Evolutionary conservation across 2,888 invertebrate species (phyloP).

Genomic region (Aphidius colemani): DNA sequence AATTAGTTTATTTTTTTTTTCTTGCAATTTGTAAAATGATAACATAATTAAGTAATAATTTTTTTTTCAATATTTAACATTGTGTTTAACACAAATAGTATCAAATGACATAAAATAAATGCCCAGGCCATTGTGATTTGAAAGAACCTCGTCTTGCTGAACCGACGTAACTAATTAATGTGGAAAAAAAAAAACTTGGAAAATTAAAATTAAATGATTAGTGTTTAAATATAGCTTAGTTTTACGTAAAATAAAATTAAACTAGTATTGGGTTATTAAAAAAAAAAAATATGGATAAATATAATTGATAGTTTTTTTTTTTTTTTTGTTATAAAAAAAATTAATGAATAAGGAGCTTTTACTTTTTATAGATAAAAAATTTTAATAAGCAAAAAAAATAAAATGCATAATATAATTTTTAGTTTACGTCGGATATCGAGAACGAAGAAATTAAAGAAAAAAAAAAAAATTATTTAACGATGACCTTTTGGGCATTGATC

Average conservation of each 20-base stretch:
- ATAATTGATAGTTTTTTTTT: background rate
- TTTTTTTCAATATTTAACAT: background rate
- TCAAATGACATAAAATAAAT: no score
- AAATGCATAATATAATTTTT: background rate
- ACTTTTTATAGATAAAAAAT: no score
- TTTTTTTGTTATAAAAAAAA: no score
- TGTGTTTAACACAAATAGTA: no score
- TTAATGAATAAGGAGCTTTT: no score
- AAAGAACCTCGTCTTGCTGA: conserved; percentile 22
- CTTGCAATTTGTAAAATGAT: background rate
- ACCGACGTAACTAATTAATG: conserved; percentile 18
- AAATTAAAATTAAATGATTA: background rate
- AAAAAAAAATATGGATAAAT: background rate
- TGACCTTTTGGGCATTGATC: no score
- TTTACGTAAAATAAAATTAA: no score
- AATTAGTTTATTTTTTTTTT: no score
- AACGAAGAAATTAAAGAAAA: conserved; percentile 13
- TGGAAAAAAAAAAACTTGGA: background rate
- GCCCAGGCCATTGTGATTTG: conserved; percentile 17
- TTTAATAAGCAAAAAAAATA: background rate
- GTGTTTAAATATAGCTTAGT: no score
- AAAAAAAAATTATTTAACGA: background rate
- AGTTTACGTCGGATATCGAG: conserved; percentile 17
- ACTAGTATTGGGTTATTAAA: no score
- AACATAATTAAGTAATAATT: conserved; percentile 12